These are phyloP conservation scores for Eupithecia centaureata DNA, from an alignment of 2,888 invertebrate species.

Conservation along the genomic window DNA sequence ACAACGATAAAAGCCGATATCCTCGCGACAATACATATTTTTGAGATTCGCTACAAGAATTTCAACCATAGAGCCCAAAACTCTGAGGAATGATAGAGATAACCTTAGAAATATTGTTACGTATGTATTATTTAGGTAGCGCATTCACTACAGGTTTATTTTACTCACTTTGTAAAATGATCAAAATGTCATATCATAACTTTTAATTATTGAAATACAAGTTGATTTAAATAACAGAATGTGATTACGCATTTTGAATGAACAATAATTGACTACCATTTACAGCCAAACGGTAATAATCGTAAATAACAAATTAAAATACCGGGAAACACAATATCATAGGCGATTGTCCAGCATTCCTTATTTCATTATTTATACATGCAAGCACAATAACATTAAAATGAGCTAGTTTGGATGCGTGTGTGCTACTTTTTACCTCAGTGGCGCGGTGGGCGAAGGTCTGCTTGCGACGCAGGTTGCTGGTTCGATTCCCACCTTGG, in stretches of 20 bases:
- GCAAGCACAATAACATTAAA: too few species aligned
- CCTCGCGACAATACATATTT: too few species aligned
- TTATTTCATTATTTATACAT: neutral
- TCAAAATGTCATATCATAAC: constrained; percentile 16
- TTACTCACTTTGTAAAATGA: constrained; percentile 21
- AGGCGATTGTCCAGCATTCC: neutral
- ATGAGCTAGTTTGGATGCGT: too few species aligned
- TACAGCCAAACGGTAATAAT: neutral
- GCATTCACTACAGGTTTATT: constrained; percentile 12
- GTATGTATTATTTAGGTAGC: neutral
- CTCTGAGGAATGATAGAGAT: neutral
- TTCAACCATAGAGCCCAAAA: neutral
- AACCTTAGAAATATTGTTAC: neutral
- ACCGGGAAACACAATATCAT: neutral
- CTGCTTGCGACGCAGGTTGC: too few species aligned
- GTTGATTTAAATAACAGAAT: neutral
- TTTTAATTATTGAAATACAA: neutral
- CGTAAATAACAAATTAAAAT: neutral
- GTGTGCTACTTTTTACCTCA: too few species aligned
- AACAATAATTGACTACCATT: neutral
- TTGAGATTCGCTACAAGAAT: neutral
- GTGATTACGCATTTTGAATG: neutral
- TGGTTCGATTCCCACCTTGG: too few species aligned
- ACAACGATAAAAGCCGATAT: too few species aligned
- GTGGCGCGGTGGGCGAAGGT: too few species aligned